A percentile compares a stretch with the other conserved stretches of the same genome.
phyloP scores from a whole-genome alignment of 2,113 vertebrate genomes.

The Chrysochloris asiatica region DNA sequence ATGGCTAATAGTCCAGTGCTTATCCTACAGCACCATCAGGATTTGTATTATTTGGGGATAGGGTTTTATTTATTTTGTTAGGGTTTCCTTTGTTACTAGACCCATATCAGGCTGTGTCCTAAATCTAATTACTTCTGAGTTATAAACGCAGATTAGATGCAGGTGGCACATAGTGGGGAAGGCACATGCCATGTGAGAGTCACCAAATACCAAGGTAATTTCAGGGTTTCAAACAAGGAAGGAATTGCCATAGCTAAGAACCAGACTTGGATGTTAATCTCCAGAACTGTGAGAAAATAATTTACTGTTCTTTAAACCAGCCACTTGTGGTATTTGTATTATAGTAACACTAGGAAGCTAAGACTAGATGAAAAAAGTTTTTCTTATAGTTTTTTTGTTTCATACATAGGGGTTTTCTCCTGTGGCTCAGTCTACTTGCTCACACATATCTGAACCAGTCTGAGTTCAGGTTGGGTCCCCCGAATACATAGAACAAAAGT shows the following conservation, averaged over 20 bases:
- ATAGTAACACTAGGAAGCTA: not conserved
- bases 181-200: not conserved
- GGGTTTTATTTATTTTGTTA: not conserved
- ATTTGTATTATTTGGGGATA: not conserved
- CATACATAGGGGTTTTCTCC: not conserved
- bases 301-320: not conserved
- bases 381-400: no score
- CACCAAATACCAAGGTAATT: not conserved
- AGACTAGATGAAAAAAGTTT: not conserved
- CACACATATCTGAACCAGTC: not conserved
- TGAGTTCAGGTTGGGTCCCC: not conserved
- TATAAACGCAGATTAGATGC: not conserved
- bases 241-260: not conserved
- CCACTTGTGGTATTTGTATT: not conserved
- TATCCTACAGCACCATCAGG: no score
- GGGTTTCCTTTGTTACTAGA: no score
- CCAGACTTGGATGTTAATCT: not conserved
- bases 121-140: not conserved
- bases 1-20: no score
- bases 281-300: not conserved
- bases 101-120: not conserved
- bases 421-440: accelerated
- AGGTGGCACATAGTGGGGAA: not conserved
- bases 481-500: not conserved
- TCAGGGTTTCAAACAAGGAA: not conserved